These are phyloP conservation scores for Enteromius afrohamiltoni DNA, from an alignment of 2,797 vertebrate genomes.

Conservation along the genomic window DNA sequence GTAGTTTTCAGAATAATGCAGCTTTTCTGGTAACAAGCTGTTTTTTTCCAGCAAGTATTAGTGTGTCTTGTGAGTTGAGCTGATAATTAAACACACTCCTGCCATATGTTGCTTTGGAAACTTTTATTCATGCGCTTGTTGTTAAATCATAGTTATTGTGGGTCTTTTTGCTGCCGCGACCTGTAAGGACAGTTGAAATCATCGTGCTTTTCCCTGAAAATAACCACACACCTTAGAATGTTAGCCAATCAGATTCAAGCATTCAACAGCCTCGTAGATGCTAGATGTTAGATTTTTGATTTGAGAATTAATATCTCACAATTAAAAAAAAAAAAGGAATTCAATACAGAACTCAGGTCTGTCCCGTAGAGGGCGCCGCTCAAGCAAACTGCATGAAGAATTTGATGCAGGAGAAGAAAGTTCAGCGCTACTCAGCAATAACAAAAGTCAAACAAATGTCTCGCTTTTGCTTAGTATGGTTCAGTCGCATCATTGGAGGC, in stretches of 20 bases:
- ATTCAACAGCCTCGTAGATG: neutral
- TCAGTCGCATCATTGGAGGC: too few relatives aligned
- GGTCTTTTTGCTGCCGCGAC: too few relatives aligned
- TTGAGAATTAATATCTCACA: neutral
- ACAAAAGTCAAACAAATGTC: too few relatives aligned
- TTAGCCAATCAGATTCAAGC: neutral
- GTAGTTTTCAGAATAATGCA: neutral
- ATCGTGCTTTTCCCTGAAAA: neutral
- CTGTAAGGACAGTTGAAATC: too few relatives aligned
- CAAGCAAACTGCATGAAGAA: too few relatives aligned
- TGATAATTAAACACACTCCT: conserved; percentile 4
- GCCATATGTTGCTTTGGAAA: neutral
- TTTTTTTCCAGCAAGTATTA: neutral
- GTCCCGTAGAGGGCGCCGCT: too few relatives aligned
- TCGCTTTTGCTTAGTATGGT: too few relatives aligned
- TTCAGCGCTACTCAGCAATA: too few relatives aligned
- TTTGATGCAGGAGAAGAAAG: too few relatives aligned
- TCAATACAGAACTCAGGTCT: too few relatives aligned
- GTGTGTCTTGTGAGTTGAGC: neutral
- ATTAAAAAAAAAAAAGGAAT: neutral
- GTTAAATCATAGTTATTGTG: too few relatives aligned
- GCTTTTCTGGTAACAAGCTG: neutral
- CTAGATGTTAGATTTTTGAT: neutral
- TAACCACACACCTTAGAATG: neutral
- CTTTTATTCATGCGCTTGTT: neutral